phyloP scores from a whole-genome alignment of 2,888 invertebrate species.

The Corbicula japonica region DNA sequence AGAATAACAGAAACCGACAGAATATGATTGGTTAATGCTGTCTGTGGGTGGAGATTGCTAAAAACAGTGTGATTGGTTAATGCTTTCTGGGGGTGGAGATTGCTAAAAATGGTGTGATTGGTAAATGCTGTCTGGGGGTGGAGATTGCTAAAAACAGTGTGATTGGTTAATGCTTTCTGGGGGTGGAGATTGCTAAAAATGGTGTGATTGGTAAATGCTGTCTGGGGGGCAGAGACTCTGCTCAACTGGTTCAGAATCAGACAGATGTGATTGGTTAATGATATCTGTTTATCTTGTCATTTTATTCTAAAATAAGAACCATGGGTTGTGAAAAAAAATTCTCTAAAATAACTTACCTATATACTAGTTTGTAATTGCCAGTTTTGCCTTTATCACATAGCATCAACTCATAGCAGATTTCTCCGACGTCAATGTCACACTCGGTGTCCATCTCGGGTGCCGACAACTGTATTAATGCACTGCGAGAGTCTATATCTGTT shows the following conservation, averaged over 20 bases:
- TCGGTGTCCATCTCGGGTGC: constrained; percentile 89
- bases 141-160: constrained; percentile 58
- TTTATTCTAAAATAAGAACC: too few relatives aligned
- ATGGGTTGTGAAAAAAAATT: too few relatives aligned
- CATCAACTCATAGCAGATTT: constrained; percentile 93
- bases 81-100: constrained; percentile 47
- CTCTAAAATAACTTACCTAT: constrained; percentile 93
- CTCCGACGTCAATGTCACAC: constrained; percentile 87
- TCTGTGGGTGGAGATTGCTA: constrained; percentile 46
- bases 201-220: constrained; percentile 50
- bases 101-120: constrained; percentile 52
- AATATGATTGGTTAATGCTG: constrained; percentile 59
- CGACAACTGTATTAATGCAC: constrained; percentile 95
- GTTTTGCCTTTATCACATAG: constrained; percentile 92
- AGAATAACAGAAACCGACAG: too few relatives aligned
- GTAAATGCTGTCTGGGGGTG: constrained; percentile 79
- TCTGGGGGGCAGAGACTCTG: too few relatives aligned
- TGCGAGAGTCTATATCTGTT: constrained; percentile 93
- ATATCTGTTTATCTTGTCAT: too few relatives aligned
- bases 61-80: constrained; percentile 34
- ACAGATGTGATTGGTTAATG: too few relatives aligned
- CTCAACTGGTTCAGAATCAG: too few relatives aligned
- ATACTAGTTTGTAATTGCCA: constrained; percentile 94
- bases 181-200: constrained; percentile 39
- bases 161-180: constrained; percentile 62